Evolutionary conservation across 2,888 invertebrate species (phyloP).

Genomic region (Cremastinae sp.): DNA sequence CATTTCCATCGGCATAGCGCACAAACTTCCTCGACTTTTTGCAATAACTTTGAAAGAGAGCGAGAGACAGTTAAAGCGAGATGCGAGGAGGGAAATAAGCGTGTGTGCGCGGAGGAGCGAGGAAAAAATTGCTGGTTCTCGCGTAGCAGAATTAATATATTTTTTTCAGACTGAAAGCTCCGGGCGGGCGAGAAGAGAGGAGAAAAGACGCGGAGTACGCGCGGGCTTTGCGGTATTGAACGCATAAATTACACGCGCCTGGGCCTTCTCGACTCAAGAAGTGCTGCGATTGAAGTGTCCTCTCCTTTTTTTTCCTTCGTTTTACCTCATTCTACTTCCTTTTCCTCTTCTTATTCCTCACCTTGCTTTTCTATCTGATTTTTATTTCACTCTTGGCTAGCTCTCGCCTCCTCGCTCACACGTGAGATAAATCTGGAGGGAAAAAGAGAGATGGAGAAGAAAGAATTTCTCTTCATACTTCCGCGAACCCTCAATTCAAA

Average conservation of each 20-base stretch:
- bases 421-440: background rate
- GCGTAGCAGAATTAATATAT: slow-evolving; percentile 57
- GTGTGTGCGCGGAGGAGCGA: slow-evolving; percentile 21
- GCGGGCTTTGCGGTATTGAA: slow-evolving; percentile 69
- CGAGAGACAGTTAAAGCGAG: slow-evolving; percentile 37
- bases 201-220: slow-evolving; percentile 55
- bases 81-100: slow-evolving; percentile 32
- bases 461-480: slow-evolving; percentile 42
- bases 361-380: slow-evolving; percentile 48
- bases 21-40: slow-evolving; percentile 68
- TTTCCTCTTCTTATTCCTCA: slow-evolving; percentile 37
- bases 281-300: slow-evolving; percentile 68
- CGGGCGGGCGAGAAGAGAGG: slow-evolving; percentile 43
- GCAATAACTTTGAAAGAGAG: slow-evolving; percentile 72
- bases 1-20: slow-evolving; percentile 71
- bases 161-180: slow-evolving; percentile 54
- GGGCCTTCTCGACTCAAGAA: slow-evolving; percentile 63
- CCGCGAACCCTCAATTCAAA: slow-evolving; percentile 54
- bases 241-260: slow-evolving; percentile 72
- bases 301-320: slow-evolving; percentile 45
- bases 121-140: slow-evolving; percentile 27
- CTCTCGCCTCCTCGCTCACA: slow-evolving; percentile 34
- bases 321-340: slow-evolving; percentile 24
- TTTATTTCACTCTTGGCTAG: slow-evolving; percentile 42
- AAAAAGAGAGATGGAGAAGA: too few relatives aligned